Evolutionary conservation across 2,113 vertebrate species (phyloP), one percentile per base, ranked within the genome.

Genomic region (Podarcis cretensis): DNA sequence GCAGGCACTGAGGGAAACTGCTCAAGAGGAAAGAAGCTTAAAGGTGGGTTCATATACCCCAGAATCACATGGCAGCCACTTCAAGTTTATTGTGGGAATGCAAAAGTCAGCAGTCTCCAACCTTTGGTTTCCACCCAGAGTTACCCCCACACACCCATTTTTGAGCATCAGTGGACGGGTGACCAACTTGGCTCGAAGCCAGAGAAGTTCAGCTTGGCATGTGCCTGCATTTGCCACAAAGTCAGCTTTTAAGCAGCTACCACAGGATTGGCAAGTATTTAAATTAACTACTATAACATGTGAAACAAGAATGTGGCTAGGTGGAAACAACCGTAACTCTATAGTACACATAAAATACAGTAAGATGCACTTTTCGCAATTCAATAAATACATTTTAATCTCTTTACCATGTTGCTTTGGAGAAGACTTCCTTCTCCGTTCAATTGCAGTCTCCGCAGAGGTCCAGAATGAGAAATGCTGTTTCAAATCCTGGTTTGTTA

Each of bases 301-400:
- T 92, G 93, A 13, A 68, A 77, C 6, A 35, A 85, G 65, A 94
- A 9, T 0, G 1, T 92, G 91, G 91, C 83, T 89, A 85, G 91
- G 5, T 89, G 90, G 18, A 48, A 23, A 73, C 91, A 92, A 57
- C 94, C 93, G 90, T 90, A 95, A 95, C 92, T 94, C 92, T 95
- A 90, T 75, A 91, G 92, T 88, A 95, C 94, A 96, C 90, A 97
- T 95, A 83, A 95, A 96, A 97, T 97, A 97, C 97, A 97, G 97
- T 97, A 97, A 97, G 96, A 97, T 96, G 96, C 96, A 97, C 96
- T 95, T 96, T 96, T 79, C 94, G 95, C 95, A 96, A 86, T 92
- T 95, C 95, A 97, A 97, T 97, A 97, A 97, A 97, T 97, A 97
- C 83, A 95, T 92, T 96, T 96, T 94, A 95, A 94, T 13, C 84